phyloP scores from a whole-genome alignment of 2,797 vertebrate genomes.

The Diceros bicornis region DNA sequence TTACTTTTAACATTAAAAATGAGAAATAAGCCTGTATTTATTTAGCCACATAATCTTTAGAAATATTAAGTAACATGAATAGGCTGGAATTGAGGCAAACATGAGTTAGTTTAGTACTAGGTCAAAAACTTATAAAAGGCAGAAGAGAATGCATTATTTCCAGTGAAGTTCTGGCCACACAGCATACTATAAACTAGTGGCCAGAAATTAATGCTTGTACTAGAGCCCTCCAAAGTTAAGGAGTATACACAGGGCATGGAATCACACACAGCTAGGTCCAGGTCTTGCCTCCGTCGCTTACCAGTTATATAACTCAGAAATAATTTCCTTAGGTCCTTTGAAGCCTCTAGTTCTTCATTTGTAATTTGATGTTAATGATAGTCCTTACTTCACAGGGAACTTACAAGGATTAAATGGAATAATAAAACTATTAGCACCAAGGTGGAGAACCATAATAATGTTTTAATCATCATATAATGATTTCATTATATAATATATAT shows the following conservation, averaged over 20 bases:
- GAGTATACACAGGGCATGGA: not conserved
- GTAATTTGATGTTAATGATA: slow-evolving; percentile 7
- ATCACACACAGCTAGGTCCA: not conserved
- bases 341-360: slow-evolving; percentile 36
- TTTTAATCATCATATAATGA: not conserved
- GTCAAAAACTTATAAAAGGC: not conserved
- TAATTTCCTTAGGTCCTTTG: not conserved
- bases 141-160: not conserved
- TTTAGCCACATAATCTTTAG: not conserved
- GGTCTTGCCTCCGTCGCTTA: not conserved
- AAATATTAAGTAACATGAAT: not conserved
- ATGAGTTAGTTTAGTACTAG: not conserved
- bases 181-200: not conserved
- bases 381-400: not conserved
- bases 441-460: not conserved
- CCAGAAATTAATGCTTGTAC: not conserved
- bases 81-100: not conserved
- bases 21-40: not conserved
- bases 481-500: not conserved
- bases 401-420: not conserved
- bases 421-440: slow-evolving; percentile 46
- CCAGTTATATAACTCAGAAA: not conserved
- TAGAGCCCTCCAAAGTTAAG: not conserved
- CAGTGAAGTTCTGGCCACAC: not conserved
- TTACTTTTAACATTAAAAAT: not conserved